Percentiles rank a stretch among this genome's conserved stretches.
These are phyloP conservation scores for Cyanoramphus novaezelandiae DNA, from an alignment of 2,113 vertebrate species.

Conservation along the genomic window DNA sequence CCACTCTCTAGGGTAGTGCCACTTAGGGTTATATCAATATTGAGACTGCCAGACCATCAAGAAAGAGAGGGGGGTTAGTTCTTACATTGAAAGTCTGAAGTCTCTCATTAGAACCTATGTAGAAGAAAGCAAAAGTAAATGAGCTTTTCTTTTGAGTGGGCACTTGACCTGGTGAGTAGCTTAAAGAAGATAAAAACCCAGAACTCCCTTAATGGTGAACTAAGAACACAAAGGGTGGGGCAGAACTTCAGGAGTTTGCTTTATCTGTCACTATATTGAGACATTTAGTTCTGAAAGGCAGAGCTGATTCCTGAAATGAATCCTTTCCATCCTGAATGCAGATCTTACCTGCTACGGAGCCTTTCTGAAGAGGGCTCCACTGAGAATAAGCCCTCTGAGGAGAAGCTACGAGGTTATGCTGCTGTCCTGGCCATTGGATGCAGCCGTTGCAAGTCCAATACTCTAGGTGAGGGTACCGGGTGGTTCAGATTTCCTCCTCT, in stretches of 20 bases:
- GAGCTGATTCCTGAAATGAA: not conserved
- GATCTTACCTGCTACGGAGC: slow-evolving; percentile 92
- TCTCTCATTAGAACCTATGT: not conserved
- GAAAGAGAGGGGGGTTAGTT: not conserved
- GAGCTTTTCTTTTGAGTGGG: not conserved
- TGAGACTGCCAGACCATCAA: not conserved
- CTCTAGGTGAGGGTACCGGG: slow-evolving; percentile 79
- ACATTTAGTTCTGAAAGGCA: not conserved
- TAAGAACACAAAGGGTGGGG: not conserved
- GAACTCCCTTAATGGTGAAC: not conserved
- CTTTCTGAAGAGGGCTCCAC: slow-evolving; percentile 86
- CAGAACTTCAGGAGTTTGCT: not conserved
- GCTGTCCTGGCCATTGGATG: slow-evolving; percentile 94
- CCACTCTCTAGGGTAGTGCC: not conserved
- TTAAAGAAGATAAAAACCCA: not conserved
- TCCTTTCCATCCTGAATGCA: slow-evolving; percentile 33
- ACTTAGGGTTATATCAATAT: not conserved
- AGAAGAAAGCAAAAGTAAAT: slow-evolving; percentile 11
- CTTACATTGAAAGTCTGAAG: not conserved
- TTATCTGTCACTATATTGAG: not conserved
- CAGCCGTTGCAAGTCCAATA: slow-evolving; percentile 90
- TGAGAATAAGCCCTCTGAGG: slow-evolving; percentile 84
- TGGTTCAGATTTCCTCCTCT: not conserved
- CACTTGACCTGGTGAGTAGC: not conserved
- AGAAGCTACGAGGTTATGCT: slow-evolving; percentile 91